Evolutionary conservation across 1,140 invertebrate genomes (phyloP).

Genomic region (Penaeus japonicus): DNA sequence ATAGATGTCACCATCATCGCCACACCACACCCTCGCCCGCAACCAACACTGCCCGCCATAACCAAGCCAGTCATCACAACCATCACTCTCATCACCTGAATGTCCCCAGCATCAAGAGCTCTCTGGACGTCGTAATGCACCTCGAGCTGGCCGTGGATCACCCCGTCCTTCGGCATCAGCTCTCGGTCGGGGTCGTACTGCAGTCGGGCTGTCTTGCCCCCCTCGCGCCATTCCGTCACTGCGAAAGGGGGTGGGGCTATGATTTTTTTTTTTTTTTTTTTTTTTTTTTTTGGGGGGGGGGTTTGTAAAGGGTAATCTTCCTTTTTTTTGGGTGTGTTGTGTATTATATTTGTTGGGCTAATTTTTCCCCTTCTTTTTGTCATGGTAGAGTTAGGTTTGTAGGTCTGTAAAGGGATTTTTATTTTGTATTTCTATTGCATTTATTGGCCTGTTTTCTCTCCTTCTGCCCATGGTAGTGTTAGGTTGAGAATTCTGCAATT

Average conservation of each 20-base stretch:
- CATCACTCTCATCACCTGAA: constrained; percentile 29
- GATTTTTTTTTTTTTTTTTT: neutral
- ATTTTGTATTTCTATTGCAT: too few species aligned
- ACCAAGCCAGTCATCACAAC: neutral
- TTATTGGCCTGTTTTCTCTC: too few species aligned
- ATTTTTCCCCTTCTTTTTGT: too few species aligned
- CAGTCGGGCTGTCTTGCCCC: constrained; percentile 47
- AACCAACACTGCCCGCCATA: neutral
- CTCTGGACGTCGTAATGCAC: constrained; percentile 53
- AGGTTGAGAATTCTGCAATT: too few species aligned
- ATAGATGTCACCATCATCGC: too few species aligned
- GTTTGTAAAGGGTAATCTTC: too few species aligned
- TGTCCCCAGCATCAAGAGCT: constrained; percentile 49
- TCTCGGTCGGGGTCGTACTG: constrained; percentile 53
- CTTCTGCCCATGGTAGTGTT: too few species aligned
- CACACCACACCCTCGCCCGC: neutral
- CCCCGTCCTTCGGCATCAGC: constrained; percentile 28
- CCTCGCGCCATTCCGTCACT: constrained; percentile 57
- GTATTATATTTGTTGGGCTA: too few species aligned
- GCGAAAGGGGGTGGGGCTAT: neutral
- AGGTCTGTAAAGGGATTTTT: too few species aligned
- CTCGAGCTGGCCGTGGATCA: constrained; percentile 53
- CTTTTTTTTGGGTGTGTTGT: too few species aligned
- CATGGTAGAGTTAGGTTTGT: too few species aligned
- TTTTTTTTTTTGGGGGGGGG: neutral